Percentiles rank a stretch among this genome's conserved stretches.
Evolutionary conservation across 30 jellyfish, hydroid and myxozoan species (phyloP).

Genomic region (Mastigias papua): DNA sequence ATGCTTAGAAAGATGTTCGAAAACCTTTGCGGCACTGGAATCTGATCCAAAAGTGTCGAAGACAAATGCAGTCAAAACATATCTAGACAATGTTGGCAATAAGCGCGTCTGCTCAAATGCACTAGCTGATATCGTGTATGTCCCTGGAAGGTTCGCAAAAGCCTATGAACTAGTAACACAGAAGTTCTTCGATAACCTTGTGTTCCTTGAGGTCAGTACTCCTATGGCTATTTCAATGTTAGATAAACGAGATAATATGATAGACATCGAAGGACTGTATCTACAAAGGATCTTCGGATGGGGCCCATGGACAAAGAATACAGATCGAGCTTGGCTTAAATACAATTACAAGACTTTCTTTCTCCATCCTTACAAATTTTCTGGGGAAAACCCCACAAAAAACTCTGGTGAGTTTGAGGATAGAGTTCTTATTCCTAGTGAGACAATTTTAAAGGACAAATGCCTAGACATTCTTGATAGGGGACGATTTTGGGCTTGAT

Average conservation of each 20-base stretch:
- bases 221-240: constrained; percentile 57
- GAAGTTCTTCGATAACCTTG: constrained; percentile 19
- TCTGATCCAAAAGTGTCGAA: background rate
- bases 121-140: constrained; percentile 66
- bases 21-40: constrained; percentile 13
- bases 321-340: constrained; percentile 50
- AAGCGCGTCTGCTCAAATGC: constrained; percentile 41
- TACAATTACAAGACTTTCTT: constrained; percentile 21
- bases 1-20: constrained; percentile 42
- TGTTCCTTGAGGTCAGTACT: constrained; percentile 71
- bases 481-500: background rate
- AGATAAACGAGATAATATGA: constrained; percentile 16
- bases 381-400: constrained; percentile 10
- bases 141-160: constrained; percentile 42
- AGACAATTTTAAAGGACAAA: background rate
- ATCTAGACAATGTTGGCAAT: constrained; percentile 7
- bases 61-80: background rate
- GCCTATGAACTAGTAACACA: constrained; percentile 33
- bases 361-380: constrained; percentile 52
- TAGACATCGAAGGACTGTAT: constrained; percentile 39
- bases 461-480: constrained; percentile 38
- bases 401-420: constrained; percentile 32
- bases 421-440: constrained; percentile 6
- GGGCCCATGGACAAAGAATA: constrained; percentile 25
- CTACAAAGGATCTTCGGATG: constrained; percentile 59